Base-by-base conservation (phyloP, 2,797 vertebrate species). In the Sebastes nivosus region DNA sequence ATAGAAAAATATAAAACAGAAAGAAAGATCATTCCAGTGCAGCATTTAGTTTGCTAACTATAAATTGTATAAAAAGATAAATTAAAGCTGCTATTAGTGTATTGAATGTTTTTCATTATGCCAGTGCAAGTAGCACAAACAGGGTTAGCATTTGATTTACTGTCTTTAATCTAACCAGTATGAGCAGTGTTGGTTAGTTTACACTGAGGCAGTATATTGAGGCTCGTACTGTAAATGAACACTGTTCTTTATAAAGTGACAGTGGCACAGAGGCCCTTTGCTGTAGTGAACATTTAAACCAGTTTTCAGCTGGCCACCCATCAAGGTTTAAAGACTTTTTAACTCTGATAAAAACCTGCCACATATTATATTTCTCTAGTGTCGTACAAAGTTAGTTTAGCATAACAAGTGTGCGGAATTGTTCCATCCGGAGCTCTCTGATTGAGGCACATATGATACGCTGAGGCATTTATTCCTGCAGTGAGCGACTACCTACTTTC, bases 401-500 rank as follows among this genome's bases (percentile, higher is more conserved):
- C 66, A 58, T 66, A 65, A 77, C 27, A 75, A 79, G 34, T 64
- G 71, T 66, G 54, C 61, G 42, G 64, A 70, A 78, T 72, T 46
- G 34, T 67, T 85, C 59, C 52, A 83, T 67, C 34, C 2, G 16
- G 55, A 25, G 38, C 24, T 58, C 42, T 67, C 22, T 74, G 67
- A 83, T 42, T 80, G 74, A 4, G 2, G 32, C 42, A 55, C 58
- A 50, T 69, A 24, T 20, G 65, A 84, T 67, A 13, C 8, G 8
- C 38, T 2, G 18, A 82, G 16, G 34, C 77, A 29, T 87, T 82
- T 66, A 38, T 71, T 84, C 70, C 81, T 75, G 52, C 73, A 68
- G 75, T 36, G 77, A 36, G 66, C 16, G 14, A 59, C 78, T 75
- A 29, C 34, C 69, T 58, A 14, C 87, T 90, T 86, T 64, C 79